Conservation (phyloP, 2,797 vertebrate species). For the Mycteria americana region DNA sequence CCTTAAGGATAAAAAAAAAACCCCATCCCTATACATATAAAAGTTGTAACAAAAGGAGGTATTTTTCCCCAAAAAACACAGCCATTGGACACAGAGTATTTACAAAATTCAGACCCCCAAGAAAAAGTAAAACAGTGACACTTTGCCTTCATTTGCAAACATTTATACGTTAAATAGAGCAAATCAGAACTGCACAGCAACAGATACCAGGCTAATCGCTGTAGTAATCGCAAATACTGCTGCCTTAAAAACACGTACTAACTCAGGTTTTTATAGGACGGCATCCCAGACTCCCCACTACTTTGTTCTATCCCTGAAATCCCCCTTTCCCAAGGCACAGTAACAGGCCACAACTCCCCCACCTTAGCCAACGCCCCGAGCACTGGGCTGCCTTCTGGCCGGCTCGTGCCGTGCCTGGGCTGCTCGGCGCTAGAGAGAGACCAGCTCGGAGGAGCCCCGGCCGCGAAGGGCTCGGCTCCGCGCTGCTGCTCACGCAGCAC, state of each 20-base stretch:
- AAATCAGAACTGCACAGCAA: neutral
- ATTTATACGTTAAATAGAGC: neutral
- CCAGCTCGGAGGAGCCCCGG: neutral
- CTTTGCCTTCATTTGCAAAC: neutral
- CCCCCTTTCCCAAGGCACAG: neutral
- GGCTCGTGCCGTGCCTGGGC: neutral
- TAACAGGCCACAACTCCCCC: neutral
- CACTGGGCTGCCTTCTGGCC: neutral
- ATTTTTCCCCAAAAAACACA: fast-evolving
- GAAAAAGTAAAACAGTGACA: neutral
- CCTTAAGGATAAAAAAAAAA: neutral
- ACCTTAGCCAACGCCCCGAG: neutral
- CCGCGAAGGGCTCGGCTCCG: neutral
- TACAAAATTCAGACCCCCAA: neutral
- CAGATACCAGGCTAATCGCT: neutral
- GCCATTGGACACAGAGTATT: neutral
- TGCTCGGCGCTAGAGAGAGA: neutral
- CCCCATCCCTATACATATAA: neutral
- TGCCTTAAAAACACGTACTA: neutral
- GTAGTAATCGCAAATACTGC: fast-evolving
- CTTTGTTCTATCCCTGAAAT: neutral
- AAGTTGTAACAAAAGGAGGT: neutral
- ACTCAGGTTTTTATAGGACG: neutral
- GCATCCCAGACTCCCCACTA: neutral
- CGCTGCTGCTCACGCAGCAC: neutral